phyloP scores from a whole-genome alignment of 2,113 vertebrate species.

The Oreocharis arfaki region DNA sequence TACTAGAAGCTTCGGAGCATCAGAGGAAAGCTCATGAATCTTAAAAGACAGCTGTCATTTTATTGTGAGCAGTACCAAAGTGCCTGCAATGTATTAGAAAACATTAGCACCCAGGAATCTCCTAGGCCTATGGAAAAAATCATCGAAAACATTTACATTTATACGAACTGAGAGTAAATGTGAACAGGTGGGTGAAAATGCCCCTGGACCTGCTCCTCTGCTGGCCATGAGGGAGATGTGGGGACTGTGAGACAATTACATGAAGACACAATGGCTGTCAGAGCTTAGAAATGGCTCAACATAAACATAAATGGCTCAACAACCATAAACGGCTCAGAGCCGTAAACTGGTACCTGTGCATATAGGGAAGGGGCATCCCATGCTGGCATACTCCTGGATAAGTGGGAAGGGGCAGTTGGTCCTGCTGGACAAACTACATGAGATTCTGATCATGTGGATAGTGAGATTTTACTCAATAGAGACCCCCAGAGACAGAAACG shows the following conservation, averaged over 20 bases:
- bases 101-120: neutral
- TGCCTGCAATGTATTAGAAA: neutral
- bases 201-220: neutral
- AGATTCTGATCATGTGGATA: rapidly evolving
- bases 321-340: neutral
- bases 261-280: neutral
- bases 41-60: neutral
- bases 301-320: too few relatives aligned
- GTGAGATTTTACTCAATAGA: neutral
- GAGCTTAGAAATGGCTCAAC: neutral
- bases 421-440: neutral
- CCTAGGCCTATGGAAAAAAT: neutral
- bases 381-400: neutral
- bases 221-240: neutral
- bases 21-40: neutral
- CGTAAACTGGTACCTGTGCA: neutral
- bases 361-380: neutral
- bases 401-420: neutral
- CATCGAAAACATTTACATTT: neutral
- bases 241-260: neutral
- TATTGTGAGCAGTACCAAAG: neutral
- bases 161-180: neutral
- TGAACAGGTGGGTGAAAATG: neutral
- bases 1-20: neutral
- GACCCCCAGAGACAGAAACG: rapidly evolving